Conservation (phyloP, 2,797 vertebrate genomes). For the Setipinna tenuifilis region DNA sequence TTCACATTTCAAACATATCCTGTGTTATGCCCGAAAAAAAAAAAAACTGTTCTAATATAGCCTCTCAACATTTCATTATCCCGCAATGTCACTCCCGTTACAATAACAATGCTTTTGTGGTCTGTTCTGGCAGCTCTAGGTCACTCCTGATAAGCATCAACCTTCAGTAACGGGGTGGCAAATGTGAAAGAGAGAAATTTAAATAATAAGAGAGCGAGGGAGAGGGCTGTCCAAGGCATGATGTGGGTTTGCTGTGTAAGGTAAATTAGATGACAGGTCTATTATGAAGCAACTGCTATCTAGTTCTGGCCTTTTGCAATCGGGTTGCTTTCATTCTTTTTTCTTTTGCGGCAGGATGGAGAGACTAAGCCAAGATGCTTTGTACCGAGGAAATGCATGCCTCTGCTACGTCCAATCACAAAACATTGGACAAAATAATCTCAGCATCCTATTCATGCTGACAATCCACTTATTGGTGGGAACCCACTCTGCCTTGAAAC, state of each 20-base stretch:
- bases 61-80: constrained; percentile 24
- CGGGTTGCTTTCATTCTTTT: not conserved
- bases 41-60: not conserved
- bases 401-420: not conserved
- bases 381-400: constrained; percentile 7
- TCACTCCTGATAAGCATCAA: constrained; percentile 1
- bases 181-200: not conserved
- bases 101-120: not conserved
- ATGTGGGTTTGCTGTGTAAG: constrained; percentile 9
- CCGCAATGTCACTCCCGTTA: not conserved
- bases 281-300: constrained; percentile 23
- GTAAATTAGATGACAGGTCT: constrained; percentile 24
- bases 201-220: too few species aligned
- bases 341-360: not conserved
- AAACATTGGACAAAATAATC: not conserved
- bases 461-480: not conserved
- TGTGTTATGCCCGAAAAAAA: not conserved
- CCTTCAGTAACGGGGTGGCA: not conserved
- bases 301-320: not conserved
- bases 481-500: not conserved
- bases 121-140: constrained; percentile 7
- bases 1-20: not conserved
- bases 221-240: not conserved
- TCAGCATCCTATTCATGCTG: not conserved
- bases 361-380: not conserved